A percentile compares a stretch with the other conserved stretches of the same genome.
phyloP scores from a whole-genome alignment of 2,888 invertebrate genomes.

The Keiferia lycopersicella region DNA sequence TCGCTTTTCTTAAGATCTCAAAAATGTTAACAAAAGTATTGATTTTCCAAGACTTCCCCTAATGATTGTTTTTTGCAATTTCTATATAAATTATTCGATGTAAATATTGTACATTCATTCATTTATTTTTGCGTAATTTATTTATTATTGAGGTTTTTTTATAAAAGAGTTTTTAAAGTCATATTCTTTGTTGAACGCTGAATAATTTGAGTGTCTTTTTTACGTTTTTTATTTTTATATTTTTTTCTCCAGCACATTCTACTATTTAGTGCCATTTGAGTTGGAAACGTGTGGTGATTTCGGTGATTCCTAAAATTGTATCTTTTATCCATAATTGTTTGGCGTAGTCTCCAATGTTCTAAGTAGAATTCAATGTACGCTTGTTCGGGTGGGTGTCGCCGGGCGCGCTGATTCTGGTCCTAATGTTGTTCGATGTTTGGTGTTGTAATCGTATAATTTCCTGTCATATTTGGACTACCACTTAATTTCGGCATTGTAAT shows the following conservation, averaged over 20 bases:
- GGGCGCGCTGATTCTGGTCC: constrained; percentile 21
- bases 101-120: constrained; percentile 79
- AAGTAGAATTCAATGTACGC: constrained; percentile 78
- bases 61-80: constrained; percentile 61
- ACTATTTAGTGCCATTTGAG: constrained; percentile 68
- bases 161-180: constrained; percentile 65
- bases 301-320: constrained; percentile 58
- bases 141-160: constrained; percentile 76
- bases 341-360: constrained; percentile 75
- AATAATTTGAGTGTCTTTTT: constrained; percentile 45
- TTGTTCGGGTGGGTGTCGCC: constrained; percentile 49
- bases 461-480: background rate
- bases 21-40: constrained; percentile 38
- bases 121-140: constrained; percentile 67
- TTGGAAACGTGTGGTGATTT: constrained; percentile 52
- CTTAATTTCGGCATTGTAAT: background rate
- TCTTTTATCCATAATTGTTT: constrained; percentile 53
- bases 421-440: constrained; percentile 21
- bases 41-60: constrained; percentile 51
- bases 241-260: constrained; percentile 47
- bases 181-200: constrained; percentile 67
- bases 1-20: constrained; percentile 67
- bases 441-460: constrained; percentile 1
- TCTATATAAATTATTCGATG: constrained; percentile 73
- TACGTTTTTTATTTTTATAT: constrained; percentile 44